A percentile compares a stretch with the other conserved stretches of the same genome.
phyloP scores from a whole-genome alignment of 2,888 invertebrate genomes.

The Schizaphis graminum region DNA sequence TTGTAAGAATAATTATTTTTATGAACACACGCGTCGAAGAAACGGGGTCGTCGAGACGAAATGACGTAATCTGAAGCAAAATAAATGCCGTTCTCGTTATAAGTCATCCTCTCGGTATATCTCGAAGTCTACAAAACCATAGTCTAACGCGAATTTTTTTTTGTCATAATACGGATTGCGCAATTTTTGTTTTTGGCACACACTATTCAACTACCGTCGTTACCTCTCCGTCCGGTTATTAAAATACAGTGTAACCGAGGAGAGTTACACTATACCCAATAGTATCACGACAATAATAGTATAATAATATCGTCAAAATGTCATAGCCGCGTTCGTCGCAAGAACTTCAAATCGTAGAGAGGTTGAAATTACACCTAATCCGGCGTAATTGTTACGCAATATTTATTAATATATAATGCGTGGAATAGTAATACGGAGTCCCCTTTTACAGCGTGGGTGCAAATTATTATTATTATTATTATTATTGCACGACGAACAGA shows the following conservation, averaged over 20 bases:
- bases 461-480: not conserved
- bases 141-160: not conserved
- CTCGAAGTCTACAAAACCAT: not conserved
- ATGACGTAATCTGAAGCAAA: conserved; percentile 36
- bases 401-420: not conserved
- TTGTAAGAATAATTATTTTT: not conserved
- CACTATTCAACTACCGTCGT: not conserved
- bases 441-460: not conserved
- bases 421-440: not conserved
- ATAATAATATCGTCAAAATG: not conserved
- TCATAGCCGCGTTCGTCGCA: not conserved
- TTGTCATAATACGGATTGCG: not conserved
- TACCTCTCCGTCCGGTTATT: conserved; percentile 32
- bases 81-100: not conserved
- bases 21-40: not conserved
- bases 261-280: not conserved
- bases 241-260: not conserved
- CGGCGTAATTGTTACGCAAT: not conserved
- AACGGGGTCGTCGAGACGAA: conserved; percentile 17
- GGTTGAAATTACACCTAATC: not conserved
- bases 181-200: conserved; percentile 28
- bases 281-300: not conserved
- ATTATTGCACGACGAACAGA: not conserved
- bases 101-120: not conserved
- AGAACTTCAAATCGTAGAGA: not conserved